phyloP scores from a whole-genome alignment of 2,113 vertebrate genomes.

The Zosterops lateralis region DNA sequence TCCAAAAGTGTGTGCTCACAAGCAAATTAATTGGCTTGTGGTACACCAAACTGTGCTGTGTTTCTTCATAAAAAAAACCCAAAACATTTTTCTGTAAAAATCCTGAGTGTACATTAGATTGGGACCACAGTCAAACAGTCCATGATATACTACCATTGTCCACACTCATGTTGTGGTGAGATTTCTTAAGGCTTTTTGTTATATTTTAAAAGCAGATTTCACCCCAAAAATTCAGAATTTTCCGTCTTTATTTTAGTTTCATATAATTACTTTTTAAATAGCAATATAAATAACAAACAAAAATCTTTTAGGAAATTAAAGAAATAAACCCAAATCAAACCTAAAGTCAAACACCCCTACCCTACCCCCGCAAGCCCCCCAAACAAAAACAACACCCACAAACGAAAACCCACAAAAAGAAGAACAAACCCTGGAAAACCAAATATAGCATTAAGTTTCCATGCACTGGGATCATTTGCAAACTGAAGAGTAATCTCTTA shows the following conservation, averaged over 20 bases:
- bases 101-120: background rate
- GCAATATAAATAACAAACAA: background rate
- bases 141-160: background rate
- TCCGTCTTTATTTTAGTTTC: background rate
- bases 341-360: background rate
- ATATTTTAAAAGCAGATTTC: background rate
- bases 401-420: background rate
- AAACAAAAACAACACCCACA: background rate
- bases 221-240: background rate
- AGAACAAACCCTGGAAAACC: background rate
- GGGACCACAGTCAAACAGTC: background rate
- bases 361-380: rapidly evolving
- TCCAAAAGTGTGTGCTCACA: background rate
- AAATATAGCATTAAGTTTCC: background rate
- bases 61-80: background rate
- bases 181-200: background rate
- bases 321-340: rapidly evolving
- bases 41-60: background rate
- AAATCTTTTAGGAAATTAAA: background rate
- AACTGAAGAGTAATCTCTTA: background rate
- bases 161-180: background rate
- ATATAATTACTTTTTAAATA: background rate
- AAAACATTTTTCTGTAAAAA: background rate
- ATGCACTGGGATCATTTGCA: background rate
- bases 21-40: background rate